These are phyloP conservation scores for Phataginus tricuspis DNA, from an alignment of 2,797 vertebrate species.

Conservation along the genomic window DNA sequence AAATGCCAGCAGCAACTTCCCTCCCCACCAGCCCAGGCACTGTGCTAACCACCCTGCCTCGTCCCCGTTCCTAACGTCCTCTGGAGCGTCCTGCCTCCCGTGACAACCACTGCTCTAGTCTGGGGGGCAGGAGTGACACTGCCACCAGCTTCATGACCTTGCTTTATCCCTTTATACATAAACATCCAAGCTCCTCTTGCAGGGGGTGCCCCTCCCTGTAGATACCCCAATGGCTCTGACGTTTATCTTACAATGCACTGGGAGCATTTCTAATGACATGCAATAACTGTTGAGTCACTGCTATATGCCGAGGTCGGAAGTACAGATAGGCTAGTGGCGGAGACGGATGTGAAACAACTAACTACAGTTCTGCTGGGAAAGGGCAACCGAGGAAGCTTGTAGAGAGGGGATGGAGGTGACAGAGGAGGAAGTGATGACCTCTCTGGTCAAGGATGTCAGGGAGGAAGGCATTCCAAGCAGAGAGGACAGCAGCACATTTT, in stretches of 20 bases:
- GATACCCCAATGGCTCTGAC: neutral
- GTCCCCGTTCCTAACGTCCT: neutral
- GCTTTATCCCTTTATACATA: neutral
- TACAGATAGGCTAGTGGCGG: neutral
- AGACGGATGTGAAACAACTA: neutral
- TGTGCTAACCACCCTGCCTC: neutral
- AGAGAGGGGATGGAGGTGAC: neutral
- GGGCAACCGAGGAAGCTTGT: neutral
- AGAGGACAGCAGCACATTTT: neutral
- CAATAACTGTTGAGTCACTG: neutral
- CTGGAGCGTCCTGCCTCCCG: neutral
- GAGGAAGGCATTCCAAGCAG: neutral
- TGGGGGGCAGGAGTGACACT: neutral
- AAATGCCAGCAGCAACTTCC: neutral
- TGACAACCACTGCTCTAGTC: neutral
- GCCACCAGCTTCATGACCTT: neutral
- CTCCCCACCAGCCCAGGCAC: rapidly evolving
- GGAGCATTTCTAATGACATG: neutral
- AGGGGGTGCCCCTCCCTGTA: neutral
- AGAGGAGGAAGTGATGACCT: neutral
- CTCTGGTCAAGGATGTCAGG: neutral
- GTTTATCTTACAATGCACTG: neutral
- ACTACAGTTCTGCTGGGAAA: neutral
- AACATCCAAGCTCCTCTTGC: neutral
- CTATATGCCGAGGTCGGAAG: neutral